phyloP scores from a whole-genome alignment of 2,888 invertebrate genomes.

The Germaria angustata region DNA sequence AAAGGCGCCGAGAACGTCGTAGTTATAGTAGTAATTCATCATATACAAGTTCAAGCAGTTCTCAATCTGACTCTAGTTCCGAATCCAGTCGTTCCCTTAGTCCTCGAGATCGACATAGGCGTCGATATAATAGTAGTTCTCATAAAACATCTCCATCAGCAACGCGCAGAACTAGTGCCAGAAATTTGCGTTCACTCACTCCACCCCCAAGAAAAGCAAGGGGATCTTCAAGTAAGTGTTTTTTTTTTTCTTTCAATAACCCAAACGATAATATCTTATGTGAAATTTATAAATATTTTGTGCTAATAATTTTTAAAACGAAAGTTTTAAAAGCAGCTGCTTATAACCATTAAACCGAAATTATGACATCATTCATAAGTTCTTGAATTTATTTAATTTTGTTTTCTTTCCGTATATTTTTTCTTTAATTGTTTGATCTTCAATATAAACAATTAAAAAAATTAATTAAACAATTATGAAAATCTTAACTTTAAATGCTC shows the following conservation, averaged over 20 bases:
- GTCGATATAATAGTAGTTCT: conserved; percentile 75
- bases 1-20: conserved; percentile 75
- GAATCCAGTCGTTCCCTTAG: conserved; percentile 78
- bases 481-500: too few species aligned
- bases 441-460: too few species aligned
- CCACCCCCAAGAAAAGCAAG: conserved; percentile 73
- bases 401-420: too few species aligned
- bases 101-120: conserved; percentile 73
- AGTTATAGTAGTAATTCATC: conserved; percentile 80
- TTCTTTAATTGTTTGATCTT: too few species aligned
- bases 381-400: too few species aligned
- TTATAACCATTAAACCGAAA: too few species aligned
- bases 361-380: too few species aligned
- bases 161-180: conserved; percentile 72
- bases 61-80: conserved; percentile 87
- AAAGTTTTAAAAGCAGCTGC: too few species aligned
- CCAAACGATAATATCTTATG: too few species aligned
- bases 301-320: too few species aligned
- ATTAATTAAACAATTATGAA: too few species aligned
- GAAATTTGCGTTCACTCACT: conserved; percentile 75
- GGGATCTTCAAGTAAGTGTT: conserved; percentile 76
- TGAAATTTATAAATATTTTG: too few species aligned
- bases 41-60: conserved; percentile 82
- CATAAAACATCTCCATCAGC: conserved; percentile 73
- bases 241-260: background rate